phyloP scores from a whole-genome alignment of 2,113 vertebrate genomes.

The Brachirus orientalis region DNA sequence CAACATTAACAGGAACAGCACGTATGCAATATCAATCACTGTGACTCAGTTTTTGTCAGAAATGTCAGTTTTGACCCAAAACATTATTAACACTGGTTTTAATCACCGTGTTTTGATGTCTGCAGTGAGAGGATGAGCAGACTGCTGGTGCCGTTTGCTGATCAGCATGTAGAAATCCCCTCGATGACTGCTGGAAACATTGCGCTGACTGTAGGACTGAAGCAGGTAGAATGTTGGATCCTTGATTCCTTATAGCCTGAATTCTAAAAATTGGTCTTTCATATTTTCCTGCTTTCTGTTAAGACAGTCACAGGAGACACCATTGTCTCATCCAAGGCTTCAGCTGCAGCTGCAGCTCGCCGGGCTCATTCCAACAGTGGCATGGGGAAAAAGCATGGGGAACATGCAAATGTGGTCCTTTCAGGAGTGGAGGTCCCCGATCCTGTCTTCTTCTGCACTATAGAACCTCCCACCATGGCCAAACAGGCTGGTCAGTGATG shows the following conservation, averaged over 20 bases:
- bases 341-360: constrained; percentile 84
- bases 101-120: neutral
- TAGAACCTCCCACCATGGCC: constrained; percentile 92
- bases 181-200: constrained; percentile 94
- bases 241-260: neutral
- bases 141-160: constrained; percentile 94
- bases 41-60: fast-evolving
- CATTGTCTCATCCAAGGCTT: constrained; percentile 91
- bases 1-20: constrained; percentile 93
- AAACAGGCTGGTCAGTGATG: constrained; percentile 87
- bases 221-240: constrained; percentile 83
- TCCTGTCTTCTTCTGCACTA: constrained; percentile 98
- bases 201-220: constrained; percentile 93
- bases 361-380: constrained; percentile 67
- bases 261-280: neutral
- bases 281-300: neutral
- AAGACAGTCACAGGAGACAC: constrained; percentile 97
- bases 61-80: neutral
- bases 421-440: constrained; percentile 96
- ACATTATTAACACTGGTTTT: neutral
- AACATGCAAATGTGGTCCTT: constrained; percentile 79
- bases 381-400: constrained; percentile 48
- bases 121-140: constrained; percentile 95
- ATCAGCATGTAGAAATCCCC: constrained; percentile 93
- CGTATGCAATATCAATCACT: constrained; percentile 78